phyloP scores from a whole-genome alignment of 2,888 invertebrate genomes.

The Branchipolynoe longqiensis region DNA sequence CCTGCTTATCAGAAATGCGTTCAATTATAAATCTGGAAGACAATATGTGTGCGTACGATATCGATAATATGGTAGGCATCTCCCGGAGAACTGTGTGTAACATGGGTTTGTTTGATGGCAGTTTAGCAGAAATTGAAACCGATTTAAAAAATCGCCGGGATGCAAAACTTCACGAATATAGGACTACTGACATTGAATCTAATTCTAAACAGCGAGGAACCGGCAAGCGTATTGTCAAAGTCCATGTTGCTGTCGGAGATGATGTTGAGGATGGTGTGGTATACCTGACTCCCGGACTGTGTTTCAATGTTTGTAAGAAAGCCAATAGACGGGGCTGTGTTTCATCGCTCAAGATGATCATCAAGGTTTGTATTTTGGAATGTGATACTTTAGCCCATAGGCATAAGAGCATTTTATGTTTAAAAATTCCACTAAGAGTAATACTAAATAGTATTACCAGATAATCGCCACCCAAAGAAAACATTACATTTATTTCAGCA shows the following conservation, averaged over 20 bases:
- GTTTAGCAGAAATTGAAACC: conserved; percentile 16
- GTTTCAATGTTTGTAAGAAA: conserved; percentile 21
- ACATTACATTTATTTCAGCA: no score
- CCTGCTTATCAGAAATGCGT: background rate
- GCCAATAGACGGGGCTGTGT: no score
- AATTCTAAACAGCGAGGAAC: background rate
- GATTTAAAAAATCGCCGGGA: background rate
- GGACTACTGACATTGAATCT: background rate
- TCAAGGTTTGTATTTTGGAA: no score
- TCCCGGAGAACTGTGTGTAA: background rate
- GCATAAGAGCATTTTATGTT: no score
- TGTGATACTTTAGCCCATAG: no score
- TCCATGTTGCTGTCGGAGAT: background rate
- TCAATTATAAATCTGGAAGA: background rate
- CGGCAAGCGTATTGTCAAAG: background rate
- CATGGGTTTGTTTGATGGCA: conserved; percentile 23
- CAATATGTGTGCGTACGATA: background rate
- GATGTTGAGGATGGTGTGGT: background rate
- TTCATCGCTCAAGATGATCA: no score
- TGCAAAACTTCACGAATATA: background rate
- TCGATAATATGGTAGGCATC: background rate
- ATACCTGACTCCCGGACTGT: conserved; percentile 13
- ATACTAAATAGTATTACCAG: no score
- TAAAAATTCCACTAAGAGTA: no score
- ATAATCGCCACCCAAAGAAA: no score